Base-by-base conservation (phyloP, 2,888 invertebrate species). In the Chymomyza procnemis region DNA sequence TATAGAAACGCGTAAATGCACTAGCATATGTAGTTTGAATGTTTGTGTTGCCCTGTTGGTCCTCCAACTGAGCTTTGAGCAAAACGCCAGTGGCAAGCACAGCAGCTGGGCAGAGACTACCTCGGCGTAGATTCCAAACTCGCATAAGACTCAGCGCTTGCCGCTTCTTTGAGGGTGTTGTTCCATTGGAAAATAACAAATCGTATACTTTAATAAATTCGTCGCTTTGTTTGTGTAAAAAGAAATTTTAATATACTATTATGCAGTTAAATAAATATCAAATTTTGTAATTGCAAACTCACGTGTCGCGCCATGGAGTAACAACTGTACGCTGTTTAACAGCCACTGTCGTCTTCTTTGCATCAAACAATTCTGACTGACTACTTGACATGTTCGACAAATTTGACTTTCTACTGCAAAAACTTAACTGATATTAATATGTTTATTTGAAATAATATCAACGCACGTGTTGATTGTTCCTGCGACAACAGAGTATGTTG, bases 1-100 rank as follows among this genome's bases (percentile, higher is more conserved):
- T 91, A 26, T 90, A 88, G 63, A 91, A 91, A 2, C 91, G 84
- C 0, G 89, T 91, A 34, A 91, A 89, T 4, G 90, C 89, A 52
- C 80, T 88, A 0, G 91, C 85, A 71, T 91, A 91, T 3, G 87
- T 73, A 0, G 76, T 74, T 61, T 88, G 87, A 1, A 90, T 59
- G 14, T 87, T 88, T 0, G 21, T 4, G 3, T 65, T 70, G 3
- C 64, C 65, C 12, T 64, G 34, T 4, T 46, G 61, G 66, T 91
- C 90, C 69, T 89, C 88, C 26, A 90, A 66, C 62, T 88, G 88
- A 1, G 90, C 87, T 50, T 88, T 82, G 1, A 91, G 63, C 12
- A 91, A 80, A 1, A 87, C 86, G 8, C 76, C 71, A 2, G 91
- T 91, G 14, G 89, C 90, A 4, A 91, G 67, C 5, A 91, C 85